A percentile compares a stretch with the other conserved stretches of the same genome.
These are phyloP conservation scores for Drosophila pachea DNA, from an alignment of 1,140 invertebrate species.

Conservation along the genomic window DNA sequence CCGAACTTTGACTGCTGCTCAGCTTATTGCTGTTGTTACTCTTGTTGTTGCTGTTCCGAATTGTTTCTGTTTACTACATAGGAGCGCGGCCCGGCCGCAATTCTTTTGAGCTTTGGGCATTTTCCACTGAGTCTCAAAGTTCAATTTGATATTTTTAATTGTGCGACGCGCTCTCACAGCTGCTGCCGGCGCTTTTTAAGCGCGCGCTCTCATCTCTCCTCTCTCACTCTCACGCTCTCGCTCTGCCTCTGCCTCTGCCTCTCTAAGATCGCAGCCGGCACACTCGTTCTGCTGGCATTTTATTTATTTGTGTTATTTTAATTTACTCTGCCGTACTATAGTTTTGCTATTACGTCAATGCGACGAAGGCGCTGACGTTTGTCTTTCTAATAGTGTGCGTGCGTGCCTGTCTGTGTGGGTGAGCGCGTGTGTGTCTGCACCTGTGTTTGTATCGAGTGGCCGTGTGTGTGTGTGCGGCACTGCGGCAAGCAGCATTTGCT, in stretches of 20 bases:
- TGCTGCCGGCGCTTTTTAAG: neutral
- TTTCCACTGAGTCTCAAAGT: conserved; percentile 73
- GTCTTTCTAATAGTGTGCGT: conserved; percentile 40
- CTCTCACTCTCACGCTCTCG: conserved; percentile 2
- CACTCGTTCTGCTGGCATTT: conserved; percentile 41
- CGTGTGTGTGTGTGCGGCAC: conserved; percentile 38
- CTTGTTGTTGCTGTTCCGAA: conserved; percentile 22
- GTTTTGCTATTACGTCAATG: conserved; percentile 71
- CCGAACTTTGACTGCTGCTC: neutral
- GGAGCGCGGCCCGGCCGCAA: neutral
- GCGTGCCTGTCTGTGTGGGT: too few relatives aligned
- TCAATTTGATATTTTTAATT: conserved; percentile 54
- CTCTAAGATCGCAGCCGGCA: conserved; percentile 56
- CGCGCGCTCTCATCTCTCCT: neutral
- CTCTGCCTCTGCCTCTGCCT: conserved; percentile 14
- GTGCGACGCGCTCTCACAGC: conserved; percentile 15
- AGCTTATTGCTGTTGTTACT: conserved; percentile 4
- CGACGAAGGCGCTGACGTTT: conserved; percentile 65
- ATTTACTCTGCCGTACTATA: conserved; percentile 59
- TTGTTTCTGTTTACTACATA: conserved; percentile 21
- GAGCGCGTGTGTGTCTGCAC: conserved; percentile 17
- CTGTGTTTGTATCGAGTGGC: conserved; percentile 22
- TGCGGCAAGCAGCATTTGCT: conserved; percentile 59
- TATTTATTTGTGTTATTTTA: conserved; percentile 71
- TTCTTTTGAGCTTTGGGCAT: conserved; percentile 53